Percentiles rank a stretch among this genome's conserved stretches.
Conservation (phyloP, 92 coral and sea anemone genomes). For the Phymanthus crucifer region DNA sequence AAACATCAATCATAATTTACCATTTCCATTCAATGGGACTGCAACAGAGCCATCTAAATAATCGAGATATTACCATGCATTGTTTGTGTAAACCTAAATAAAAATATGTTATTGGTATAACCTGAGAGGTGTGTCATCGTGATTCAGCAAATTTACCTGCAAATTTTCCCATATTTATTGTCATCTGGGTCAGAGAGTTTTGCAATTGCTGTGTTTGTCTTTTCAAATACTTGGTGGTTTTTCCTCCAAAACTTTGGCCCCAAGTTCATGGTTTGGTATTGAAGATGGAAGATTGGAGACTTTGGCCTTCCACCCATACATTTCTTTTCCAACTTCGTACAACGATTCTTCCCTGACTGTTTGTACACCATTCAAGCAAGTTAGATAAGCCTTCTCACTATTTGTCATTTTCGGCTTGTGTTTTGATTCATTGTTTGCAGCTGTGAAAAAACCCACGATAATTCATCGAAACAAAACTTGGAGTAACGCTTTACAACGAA, state of each 20-base stretch:
- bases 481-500: not conserved
- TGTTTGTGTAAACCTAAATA: slow-evolving; percentile 5
- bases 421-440: slow-evolving; percentile 16
- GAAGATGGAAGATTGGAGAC: slow-evolving; percentile 1
- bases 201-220: slow-evolving; percentile 16
- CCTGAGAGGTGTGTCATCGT: not conserved
- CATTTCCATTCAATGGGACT: not conserved
- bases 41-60: not conserved
- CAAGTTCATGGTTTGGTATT: not conserved
- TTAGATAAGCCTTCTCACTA: not conserved
- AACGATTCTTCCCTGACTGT: not conserved
- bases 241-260: slow-evolving; percentile 8
- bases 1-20: not conserved
- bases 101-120: not conserved
- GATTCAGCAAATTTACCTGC: slow-evolving; percentile 27
- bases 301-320: slow-evolving; percentile 14
- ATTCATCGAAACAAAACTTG: not conserved
- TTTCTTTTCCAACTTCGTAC: not conserved
- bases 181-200: slow-evolving; percentile 35
- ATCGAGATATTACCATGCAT: not conserved
- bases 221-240: slow-evolving; percentile 18
- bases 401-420: not conserved
- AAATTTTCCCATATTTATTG: slow-evolving; percentile 35
- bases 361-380: not conserved
- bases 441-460: slow-evolving; percentile 2